Evolutionary conservation across 1,140 invertebrate species (phyloP), one percentile per base, ranked within the genome.

Genomic region (Apis laboriosa): DNA sequence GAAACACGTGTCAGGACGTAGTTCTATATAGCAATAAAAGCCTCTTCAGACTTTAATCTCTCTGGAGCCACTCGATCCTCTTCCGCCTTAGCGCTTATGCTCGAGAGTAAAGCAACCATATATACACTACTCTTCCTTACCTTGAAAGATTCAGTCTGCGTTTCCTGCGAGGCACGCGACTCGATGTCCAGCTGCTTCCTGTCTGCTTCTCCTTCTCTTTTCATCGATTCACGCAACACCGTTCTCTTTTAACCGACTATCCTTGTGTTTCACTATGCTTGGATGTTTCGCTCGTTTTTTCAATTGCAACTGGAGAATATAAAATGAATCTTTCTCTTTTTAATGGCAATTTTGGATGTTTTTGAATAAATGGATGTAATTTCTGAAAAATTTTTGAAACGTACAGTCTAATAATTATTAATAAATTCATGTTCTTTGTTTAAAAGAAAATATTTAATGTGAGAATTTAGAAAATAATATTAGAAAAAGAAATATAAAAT

Each of bases 81-180:
- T 68, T 75, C 70, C 86, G 83, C 83, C 77, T 67, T 51, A 5
- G 56, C n/a, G 55, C 80, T 71, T 76, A 86, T 58, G 56, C 60
- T 75, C 34, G 53, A 71, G 71, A 73, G 51, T 60, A 24, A 56
- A 72, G 84, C 71, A 77, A 87, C 85, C 53, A 53, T 15, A 61
- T 28, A 63, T 13, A 43, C 58, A 55, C 49, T 49, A 28, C 12
- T 19, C 15, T 55, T 70, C 21, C 63, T 55, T 49, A 60, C 49
- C 24, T 60, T 74, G 49, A 51, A 24, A 64, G 75, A 21, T 68
- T 77, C 72, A 49, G 73, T n/a, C 60, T 64, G 83, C 84, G 84
- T 88, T 88, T 88, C 87, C 88, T 89, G 85, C 75, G 55, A 70
- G 88, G 82, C 88, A 89, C 88, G 88, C 87, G 88, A 89, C 88